Evolutionary conservation across 2,113 vertebrate genomes (phyloP).

Genomic region (Heterotilapia buettikoferi): DNA sequence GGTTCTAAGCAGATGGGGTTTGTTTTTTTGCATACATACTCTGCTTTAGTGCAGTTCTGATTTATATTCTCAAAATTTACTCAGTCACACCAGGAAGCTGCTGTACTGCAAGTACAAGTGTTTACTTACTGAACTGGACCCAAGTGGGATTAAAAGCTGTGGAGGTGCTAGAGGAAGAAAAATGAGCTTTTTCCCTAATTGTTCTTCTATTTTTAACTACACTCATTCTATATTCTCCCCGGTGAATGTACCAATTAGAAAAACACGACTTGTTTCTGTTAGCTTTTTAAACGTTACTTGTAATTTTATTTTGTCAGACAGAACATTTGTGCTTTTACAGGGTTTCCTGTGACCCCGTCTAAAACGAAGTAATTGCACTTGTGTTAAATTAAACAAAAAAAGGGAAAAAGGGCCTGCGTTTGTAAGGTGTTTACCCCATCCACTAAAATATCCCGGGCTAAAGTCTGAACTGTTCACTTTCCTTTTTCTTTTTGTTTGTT

Average conservation of each 20-base stretch:
- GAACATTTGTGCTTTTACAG: background rate
- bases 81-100: background rate
- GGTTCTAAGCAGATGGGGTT: fast-evolving
- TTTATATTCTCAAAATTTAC: background rate
- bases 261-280: background rate
- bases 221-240: background rate
- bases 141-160: background rate
- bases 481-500: background rate
- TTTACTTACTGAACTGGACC: background rate
- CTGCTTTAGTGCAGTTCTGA: background rate
- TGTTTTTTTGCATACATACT: background rate
- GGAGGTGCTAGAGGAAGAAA: background rate
- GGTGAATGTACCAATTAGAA: background rate
- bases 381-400: background rate
- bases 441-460: background rate
- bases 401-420: fast-evolving
- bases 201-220: background rate
- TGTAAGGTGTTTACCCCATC: background rate
- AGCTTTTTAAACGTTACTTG: background rate
- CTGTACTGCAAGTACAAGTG: background rate
- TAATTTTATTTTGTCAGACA: background rate
- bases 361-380: background rate
- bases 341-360: background rate
- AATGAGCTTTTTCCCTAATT: background rate
- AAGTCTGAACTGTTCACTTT: background rate